Percentiles rank a stretch among this genome's conserved stretches.
Conservation (phyloP, 2,797 vertebrate genomes). For the Sandelia bainsii region DNA sequence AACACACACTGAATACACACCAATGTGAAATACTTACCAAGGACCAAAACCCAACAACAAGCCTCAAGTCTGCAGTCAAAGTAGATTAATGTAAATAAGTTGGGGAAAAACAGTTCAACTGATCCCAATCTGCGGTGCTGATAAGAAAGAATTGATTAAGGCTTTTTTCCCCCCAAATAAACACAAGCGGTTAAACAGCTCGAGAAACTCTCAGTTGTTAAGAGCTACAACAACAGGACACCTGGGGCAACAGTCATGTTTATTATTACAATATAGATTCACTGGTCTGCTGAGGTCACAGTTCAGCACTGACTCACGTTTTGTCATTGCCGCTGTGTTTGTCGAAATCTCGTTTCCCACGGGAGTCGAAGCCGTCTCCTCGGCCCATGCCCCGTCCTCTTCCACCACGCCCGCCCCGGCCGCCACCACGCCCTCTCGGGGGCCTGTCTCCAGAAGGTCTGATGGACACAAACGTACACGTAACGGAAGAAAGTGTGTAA, state of each 20-base stretch:
- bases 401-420: conserved; percentile 91
- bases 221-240: too few species aligned
- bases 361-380: conserved; percentile 95
- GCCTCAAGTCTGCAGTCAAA: background rate
- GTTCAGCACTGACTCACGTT: conserved; percentile 89
- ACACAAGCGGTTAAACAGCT: background rate
- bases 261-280: background rate
- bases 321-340: conserved; percentile 95
- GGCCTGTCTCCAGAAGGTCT: conserved; percentile 93
- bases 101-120: background rate
- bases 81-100: background rate
- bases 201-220: too few species aligned
- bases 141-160: background rate
- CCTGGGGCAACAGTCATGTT: background rate
- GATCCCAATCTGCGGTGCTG: conserved; percentile 2
- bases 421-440: conserved; percentile 91
- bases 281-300: background rate
- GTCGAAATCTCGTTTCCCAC: conserved; percentile 97
- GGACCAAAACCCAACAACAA: background rate
- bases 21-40: background rate
- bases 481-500: background rate
- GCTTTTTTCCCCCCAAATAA: background rate
- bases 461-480: conserved; percentile 17
- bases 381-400: conserved; percentile 94
- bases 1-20: background rate